Evolutionary conservation across 2,797 vertebrate species (phyloP).

Genomic region (Tachyglossus aculeatus): DNA sequence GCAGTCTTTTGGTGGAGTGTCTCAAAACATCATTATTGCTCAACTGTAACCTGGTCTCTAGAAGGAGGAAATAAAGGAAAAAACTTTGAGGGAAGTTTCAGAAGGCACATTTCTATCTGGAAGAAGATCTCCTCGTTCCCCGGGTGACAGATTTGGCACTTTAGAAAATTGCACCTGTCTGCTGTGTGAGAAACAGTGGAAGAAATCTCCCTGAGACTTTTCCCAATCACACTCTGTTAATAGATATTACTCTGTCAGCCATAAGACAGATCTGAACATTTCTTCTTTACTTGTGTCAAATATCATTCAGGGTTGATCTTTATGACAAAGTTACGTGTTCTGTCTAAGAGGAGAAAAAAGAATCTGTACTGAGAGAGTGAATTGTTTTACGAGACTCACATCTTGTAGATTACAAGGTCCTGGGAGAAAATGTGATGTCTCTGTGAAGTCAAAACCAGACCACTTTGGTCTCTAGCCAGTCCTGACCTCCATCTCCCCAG

Average conservation of each 20-base stretch:
- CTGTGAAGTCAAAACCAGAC: too few species aligned
- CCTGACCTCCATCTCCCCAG: too few species aligned
- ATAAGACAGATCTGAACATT: not conserved
- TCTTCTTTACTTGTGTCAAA: not conserved
- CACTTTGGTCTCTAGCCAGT: too few species aligned
- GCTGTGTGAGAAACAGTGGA: not conserved
- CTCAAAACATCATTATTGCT: not conserved
- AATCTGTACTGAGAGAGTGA: not conserved
- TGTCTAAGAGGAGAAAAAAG: not conserved
- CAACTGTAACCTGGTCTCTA: not conserved
- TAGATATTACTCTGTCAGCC: not conserved
- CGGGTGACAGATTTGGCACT: not conserved
- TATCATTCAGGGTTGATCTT: not conserved
- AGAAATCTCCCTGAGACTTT: not conserved
- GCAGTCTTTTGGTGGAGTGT: too few species aligned
- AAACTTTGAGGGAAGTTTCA: constrained; percentile 24
- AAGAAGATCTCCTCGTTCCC: not conserved
- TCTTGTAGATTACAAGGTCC: not conserved
- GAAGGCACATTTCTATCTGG: not conserved
- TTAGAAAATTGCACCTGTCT: constrained; percentile 17
- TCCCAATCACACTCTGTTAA: not conserved
- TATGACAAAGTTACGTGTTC: not conserved
- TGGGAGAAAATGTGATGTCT: not conserved
- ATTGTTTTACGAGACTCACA: not conserved
- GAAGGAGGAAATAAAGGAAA: not conserved